Evolutionary conservation across 2,888 invertebrate genomes (phyloP).

Genomic region (Hirtodrosophila histrioides): DNA sequence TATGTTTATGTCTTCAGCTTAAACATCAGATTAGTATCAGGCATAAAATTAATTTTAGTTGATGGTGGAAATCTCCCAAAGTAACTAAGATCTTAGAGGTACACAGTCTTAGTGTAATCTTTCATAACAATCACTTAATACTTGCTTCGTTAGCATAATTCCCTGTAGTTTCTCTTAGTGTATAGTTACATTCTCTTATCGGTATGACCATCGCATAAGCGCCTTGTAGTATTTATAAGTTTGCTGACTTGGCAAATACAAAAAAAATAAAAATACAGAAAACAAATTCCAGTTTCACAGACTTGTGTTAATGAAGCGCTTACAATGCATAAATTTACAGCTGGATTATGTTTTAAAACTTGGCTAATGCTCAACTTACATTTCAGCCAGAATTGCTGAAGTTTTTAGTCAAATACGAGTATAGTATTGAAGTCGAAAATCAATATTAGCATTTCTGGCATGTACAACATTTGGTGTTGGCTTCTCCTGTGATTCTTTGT

Average conservation of each 20-base stretch:
- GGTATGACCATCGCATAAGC: constrained; percentile 21
- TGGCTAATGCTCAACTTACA: constrained; percentile 25
- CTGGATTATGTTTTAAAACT: constrained; percentile 8
- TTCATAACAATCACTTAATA: too few species aligned
- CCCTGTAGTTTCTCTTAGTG: constrained; percentile 15
- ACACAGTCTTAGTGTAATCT: too few species aligned
- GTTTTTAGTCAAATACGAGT: constrained; percentile 3
- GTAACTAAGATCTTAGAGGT: not conserved
- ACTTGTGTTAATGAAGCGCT: constrained; percentile 54
- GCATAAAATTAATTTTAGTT: not conserved
- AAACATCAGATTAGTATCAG: not conserved
- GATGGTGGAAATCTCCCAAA: not conserved
- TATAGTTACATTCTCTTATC: constrained; percentile 32
- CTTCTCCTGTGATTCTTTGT: constrained; percentile 42
- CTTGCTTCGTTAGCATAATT: not conserved
- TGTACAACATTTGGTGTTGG: constrained; percentile 56
- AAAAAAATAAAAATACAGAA: not conserved
- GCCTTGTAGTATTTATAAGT: constrained; percentile 19
- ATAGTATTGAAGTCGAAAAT: too few species aligned
- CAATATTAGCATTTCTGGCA: too few species aligned
- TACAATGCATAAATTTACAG: constrained; percentile 41
- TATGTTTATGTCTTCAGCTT: too few species aligned
- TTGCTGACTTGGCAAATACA: constrained; percentile 20
- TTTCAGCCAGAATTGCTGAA: constrained; percentile 6
- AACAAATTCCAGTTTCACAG: constrained; percentile 21